Evolutionary conservation across 2,797 vertebrate species (phyloP).

Genomic region (Tenualosa ilisha): DNA sequence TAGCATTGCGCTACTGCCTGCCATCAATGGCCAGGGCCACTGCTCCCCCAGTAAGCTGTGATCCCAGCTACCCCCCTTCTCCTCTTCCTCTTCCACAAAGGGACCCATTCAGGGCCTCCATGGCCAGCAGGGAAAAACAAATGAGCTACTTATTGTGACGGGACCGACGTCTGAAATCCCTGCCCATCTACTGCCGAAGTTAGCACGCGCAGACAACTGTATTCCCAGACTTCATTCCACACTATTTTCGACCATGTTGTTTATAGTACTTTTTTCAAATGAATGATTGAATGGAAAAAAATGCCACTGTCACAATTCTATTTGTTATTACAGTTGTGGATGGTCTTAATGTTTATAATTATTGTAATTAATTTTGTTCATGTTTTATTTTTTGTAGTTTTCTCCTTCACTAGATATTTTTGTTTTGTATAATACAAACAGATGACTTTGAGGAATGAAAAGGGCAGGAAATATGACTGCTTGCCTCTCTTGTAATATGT

Average conservation of each 20-base stretch:
- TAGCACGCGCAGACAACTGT: conserved; percentile 45
- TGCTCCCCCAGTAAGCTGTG: conserved; percentile 36
- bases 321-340: conserved; percentile 54
- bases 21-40: not conserved
- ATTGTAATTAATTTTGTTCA: conserved; percentile 54
- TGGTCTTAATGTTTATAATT: conserved; percentile 53
- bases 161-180: conserved; percentile 31
- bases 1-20: not conserved
- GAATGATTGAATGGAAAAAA: conserved; percentile 35
- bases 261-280: conserved; percentile 50
- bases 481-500: conserved; percentile 28
- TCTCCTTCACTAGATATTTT: conserved; percentile 43
- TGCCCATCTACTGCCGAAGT: conserved; percentile 41
- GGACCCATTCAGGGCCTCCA: conserved; percentile 52
- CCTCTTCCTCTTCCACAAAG: conserved; percentile 46
- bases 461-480: conserved; percentile 25
- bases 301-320: conserved; percentile 58
- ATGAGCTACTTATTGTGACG: conserved; percentile 44
- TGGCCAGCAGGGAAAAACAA: conserved; percentile 40
- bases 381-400: conserved; percentile 45
- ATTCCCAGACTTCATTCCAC: conserved; percentile 34
- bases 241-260: conserved; percentile 52
- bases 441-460: conserved; percentile 32
- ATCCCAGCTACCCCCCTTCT: conserved; percentile 30
- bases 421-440: conserved; percentile 42